Conservation (phyloP, 2,797 vertebrate species). For the Babyrousa celebensis region DNA sequence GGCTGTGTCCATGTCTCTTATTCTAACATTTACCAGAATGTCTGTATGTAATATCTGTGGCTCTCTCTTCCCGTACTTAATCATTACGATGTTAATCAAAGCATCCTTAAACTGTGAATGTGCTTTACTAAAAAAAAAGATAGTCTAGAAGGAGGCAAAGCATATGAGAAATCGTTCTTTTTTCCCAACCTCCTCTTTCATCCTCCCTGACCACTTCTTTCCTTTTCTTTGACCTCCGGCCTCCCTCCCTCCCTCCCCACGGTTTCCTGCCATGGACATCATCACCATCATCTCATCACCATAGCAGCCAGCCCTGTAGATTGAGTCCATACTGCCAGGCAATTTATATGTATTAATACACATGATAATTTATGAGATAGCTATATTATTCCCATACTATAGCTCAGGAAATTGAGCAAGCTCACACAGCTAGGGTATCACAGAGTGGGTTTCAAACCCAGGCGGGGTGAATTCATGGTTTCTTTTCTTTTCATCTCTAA, state of each 20-base stretch:
- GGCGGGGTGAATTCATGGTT: background rate
- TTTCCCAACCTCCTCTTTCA: background rate
- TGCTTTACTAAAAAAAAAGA: conserved; percentile 3
- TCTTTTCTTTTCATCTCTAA: conserved; percentile 7
- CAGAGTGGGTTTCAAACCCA: background rate
- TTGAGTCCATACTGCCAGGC: background rate
- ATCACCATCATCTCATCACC: background rate
- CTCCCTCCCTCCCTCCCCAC: fast-evolving
- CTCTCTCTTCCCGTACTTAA: background rate
- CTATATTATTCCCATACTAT: no score
- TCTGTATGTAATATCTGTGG: background rate
- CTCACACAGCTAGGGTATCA: background rate
- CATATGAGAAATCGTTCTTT: background rate
- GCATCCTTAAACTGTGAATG: conserved; percentile 9
- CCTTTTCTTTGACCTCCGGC: background rate
- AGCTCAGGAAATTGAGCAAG: background rate
- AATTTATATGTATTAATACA: background rate
- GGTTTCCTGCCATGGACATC: background rate
- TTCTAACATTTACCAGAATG: conserved; percentile 5
- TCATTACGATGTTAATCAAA: background rate
- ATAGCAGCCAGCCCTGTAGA: background rate
- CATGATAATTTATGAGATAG: background rate
- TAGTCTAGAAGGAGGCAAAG: background rate
- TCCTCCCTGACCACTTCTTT: background rate
- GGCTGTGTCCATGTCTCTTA: background rate